Evolutionary conservation across 1,140 invertebrate genomes (phyloP), one percentile per base, ranked within the genome.

Genomic region (Dreissena polymorpha): DNA sequence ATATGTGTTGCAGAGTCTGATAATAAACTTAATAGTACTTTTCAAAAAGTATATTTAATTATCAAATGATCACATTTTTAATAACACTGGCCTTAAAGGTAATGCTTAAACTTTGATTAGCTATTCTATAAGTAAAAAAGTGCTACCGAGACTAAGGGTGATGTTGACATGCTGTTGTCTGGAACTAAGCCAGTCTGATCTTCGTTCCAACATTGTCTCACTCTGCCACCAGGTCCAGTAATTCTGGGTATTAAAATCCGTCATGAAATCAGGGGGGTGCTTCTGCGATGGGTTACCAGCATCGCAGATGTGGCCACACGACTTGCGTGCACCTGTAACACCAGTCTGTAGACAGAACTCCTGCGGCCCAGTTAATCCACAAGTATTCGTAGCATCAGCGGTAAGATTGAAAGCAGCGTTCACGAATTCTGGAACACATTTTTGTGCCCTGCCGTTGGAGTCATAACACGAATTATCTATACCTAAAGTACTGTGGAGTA

Each of bases 221-320:
- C 97, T 99, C 91, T 99, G 98, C 98, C 99, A 99, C 97, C 98
- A 99, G 0, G 99, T 99, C 84, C 96, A 95, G 90, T 98, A 97
- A 64, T 97, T 96, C 83, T 96, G 95, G 83, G 96, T 95, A 86
- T 98, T 97, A 88, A 97, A 95, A 93, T 99, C 99, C 0, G 98
- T 99, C 69, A 99, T 94, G 91, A 95, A 98, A n/a, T 94, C 92
- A 0, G 96, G 94, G 6, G 96, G 95, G 93, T 98, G 97, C 1
- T 82, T 83, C 0, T 94, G 95, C 21, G 90, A 90, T 80, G 89
- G 94, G 88, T 93, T 92, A 88, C 96, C 96, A 39, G 88, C 82
- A 83, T 91, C 87, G 86, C 91, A 92, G 23, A 81, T 65, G 93
- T 92, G 85, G 67, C 96, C 94, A 87, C 96, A 97, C 0, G 95